A percentile compares a stretch with the other conserved stretches of the same genome.
Conservation (phyloP, 2,113 vertebrate species). For the Macheiramphus alcinus region DNA sequence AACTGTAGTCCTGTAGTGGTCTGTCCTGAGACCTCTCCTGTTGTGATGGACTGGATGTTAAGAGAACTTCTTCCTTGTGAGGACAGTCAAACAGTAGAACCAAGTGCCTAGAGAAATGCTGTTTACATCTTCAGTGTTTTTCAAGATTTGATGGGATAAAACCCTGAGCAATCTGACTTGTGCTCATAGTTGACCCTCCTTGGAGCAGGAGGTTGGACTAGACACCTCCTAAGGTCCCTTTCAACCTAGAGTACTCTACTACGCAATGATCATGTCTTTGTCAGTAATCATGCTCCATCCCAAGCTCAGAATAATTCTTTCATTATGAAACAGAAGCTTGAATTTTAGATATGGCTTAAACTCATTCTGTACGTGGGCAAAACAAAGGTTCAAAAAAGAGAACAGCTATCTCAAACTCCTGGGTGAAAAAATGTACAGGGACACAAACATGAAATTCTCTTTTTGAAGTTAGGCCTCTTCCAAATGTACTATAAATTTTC, state of each 20-base stretch:
- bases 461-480: neutral
- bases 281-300: neutral
- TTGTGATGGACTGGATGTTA: neutral
- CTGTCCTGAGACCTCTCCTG: neutral
- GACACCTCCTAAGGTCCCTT: neutral
- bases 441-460: neutral
- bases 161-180: neutral
- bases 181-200: neutral
- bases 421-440: neutral
- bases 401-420: neutral
- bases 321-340: neutral
- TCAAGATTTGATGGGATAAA: neutral
- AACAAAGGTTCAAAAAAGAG: neutral
- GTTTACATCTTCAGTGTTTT: neutral
- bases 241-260: neutral
- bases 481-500: neutral
- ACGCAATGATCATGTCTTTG: neutral
- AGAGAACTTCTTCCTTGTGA: neutral
- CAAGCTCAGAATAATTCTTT: neutral
- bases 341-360: neutral
- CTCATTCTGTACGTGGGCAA: neutral
- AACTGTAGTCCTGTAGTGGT: neutral
- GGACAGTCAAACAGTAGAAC: too few relatives aligned
- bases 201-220: neutral
- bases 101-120: neutral